Percentiles rank a stretch among this genome's conserved stretches.
These are phyloP conservation scores for Xenopus laevis DNA, from an alignment of 2,113 vertebrate species.

Conservation along the genomic window DNA sequence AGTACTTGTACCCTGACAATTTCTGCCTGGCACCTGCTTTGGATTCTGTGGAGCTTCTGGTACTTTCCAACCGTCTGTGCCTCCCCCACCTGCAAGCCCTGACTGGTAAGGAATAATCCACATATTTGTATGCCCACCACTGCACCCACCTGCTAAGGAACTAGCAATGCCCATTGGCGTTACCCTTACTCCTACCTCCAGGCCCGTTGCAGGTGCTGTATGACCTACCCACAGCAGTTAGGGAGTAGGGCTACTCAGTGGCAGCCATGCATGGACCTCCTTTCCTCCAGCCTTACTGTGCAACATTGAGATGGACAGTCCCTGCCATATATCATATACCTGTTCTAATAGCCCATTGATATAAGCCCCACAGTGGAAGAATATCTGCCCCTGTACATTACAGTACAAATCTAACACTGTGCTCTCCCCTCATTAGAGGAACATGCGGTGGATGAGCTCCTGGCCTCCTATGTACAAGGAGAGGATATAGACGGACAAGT, in stretches of 20 bases:
- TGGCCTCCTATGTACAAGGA: constrained; percentile 69
- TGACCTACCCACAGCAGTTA: too few relatives aligned
- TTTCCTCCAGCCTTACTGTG: too few relatives aligned
- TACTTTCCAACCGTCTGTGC: constrained; percentile 81
- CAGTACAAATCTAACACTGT: not conserved
- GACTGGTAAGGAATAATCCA: constrained; percentile 65
- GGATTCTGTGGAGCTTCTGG: constrained; percentile 77
- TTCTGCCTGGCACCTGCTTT: constrained; percentile 69
- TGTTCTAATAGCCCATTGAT: too few relatives aligned
- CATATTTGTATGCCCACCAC: not conserved
- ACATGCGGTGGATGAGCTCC: constrained; percentile 79
- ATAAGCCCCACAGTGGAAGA: too few relatives aligned
- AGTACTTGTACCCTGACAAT: constrained; percentile 80
- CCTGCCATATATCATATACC: not conserved
- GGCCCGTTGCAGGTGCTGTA: too few relatives aligned
- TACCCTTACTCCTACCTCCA: too few relatives aligned
- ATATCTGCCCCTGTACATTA: fast-evolving
- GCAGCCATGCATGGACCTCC: too few relatives aligned
- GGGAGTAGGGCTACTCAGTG: too few relatives aligned
- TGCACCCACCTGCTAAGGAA: not conserved
- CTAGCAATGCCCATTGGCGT: not conserved
- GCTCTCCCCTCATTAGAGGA: constrained; percentile 63
- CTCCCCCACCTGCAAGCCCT: constrained; percentile 79
- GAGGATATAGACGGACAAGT: constrained; percentile 81
- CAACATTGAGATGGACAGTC: too few relatives aligned